phyloP scores from a whole-genome alignment of 2,888 invertebrate species.

The Tetheella fluctuosa region DNA sequence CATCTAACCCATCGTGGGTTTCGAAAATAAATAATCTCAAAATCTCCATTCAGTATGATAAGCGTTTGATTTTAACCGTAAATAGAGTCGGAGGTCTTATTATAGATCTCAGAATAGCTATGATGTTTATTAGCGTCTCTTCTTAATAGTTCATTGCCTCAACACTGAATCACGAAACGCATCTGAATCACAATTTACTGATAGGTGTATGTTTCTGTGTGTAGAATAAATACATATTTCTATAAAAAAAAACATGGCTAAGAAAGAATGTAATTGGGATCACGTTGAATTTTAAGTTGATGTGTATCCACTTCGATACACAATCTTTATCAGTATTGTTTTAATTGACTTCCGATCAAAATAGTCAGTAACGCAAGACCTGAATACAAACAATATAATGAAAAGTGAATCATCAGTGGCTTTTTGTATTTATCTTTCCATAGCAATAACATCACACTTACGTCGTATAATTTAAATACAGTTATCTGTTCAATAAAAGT shows the following conservation, averaged over 20 bases:
- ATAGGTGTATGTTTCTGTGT: not conserved
- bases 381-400: slow-evolving; percentile 1
- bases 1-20: no score
- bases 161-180: slow-evolving; percentile 1
- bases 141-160: slow-evolving; percentile 16
- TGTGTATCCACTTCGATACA: not conserved
- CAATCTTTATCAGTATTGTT: not conserved
- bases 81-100: slow-evolving; percentile 19
- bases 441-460: not conserved
- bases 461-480: slow-evolving; percentile 8
- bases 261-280: not conserved
- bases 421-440: not conserved
- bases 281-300: not conserved
- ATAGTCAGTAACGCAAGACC: not conserved
- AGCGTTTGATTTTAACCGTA: slow-evolving; percentile 37
- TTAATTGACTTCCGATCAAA: not conserved
- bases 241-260: not conserved
- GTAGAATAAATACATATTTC: not conserved
- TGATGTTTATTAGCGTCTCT: slow-evolving; percentile 36
- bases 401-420: not conserved
- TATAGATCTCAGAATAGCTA: slow-evolving; percentile 18
- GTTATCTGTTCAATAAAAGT: slow-evolving; percentile 4
- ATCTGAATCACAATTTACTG: not conserved
- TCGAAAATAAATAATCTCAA: no score
- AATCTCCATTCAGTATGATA: no score